Evolutionary conservation across 92 coral and sea anemone genomes (phyloP).

Genomic region (Pocillopora meandrina): DNA sequence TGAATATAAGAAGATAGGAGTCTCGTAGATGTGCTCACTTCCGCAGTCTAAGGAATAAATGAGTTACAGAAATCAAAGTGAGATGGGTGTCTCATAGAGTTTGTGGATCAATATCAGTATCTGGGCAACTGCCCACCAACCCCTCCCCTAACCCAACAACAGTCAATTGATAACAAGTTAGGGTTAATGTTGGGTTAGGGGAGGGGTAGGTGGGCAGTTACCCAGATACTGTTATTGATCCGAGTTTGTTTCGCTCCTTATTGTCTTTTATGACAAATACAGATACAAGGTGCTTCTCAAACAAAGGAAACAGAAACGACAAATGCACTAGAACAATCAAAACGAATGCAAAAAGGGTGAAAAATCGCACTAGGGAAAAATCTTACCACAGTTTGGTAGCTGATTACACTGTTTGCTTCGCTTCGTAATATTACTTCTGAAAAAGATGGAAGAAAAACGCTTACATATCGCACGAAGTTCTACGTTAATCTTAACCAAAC

Average conservation of each 20-base stretch:
- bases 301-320: neutral
- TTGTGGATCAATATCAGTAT: neutral
- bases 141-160: too few relatives aligned
- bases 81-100: neutral
- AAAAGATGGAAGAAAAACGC: neutral
- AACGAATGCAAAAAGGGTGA: too few relatives aligned
- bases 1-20: constrained; percentile 59
- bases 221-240: too few relatives aligned
- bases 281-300: neutral
- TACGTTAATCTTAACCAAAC: neutral
- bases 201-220: too few relatives aligned
- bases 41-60: constrained; percentile 64
- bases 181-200: too few relatives aligned
- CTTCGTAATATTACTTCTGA: constrained; percentile 14
- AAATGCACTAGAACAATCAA: too few relatives aligned
- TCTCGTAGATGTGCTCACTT: constrained; percentile 69
- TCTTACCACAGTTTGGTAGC: constrained; percentile 59
- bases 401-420: constrained; percentile 15
- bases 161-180: too few relatives aligned
- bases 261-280: neutral
- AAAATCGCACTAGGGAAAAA: neutral
- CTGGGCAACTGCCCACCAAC: too few relatives aligned
- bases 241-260: neutral
- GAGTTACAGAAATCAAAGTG: neutral
- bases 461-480: neutral